Conservation (phyloP, 2,113 vertebrate genomes). For the Psilopogon haemacephalus region DNA sequence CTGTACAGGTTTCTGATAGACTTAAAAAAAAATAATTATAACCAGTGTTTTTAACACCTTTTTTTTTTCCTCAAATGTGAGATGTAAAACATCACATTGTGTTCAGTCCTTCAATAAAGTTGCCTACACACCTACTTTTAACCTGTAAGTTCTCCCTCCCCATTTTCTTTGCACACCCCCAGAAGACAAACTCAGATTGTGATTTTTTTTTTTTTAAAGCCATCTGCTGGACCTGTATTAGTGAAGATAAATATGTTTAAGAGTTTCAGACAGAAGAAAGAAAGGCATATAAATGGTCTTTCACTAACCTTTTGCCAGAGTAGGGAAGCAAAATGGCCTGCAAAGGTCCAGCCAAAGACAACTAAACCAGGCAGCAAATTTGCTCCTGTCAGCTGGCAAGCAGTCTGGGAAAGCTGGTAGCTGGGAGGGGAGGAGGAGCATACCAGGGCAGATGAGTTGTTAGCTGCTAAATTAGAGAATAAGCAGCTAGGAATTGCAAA, state of each 20-base stretch:
- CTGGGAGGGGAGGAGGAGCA: background rate
- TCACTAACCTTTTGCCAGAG: slow-evolving; percentile 40
- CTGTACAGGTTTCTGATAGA: background rate
- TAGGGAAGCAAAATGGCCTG: background rate
- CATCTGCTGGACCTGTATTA: background rate
- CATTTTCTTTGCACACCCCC: background rate
- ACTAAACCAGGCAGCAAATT: background rate
- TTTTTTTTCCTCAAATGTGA: background rate
- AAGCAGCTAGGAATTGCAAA: slow-evolving; percentile 42
- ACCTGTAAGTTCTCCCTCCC: background rate
- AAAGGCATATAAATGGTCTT: background rate
- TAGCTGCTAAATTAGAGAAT: background rate
- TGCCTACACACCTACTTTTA: background rate
- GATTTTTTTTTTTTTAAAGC: background rate
- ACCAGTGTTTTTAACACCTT: background rate
- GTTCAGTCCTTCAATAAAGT: slow-evolving; percentile 12
- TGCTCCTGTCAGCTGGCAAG: background rate
- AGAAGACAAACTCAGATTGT: background rate
- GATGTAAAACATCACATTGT: background rate
- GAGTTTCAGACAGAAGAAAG: background rate
- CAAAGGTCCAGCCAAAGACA: background rate
- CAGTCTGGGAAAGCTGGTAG: background rate
- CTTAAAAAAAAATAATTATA: slow-evolving; percentile 39
- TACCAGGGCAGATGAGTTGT: background rate
- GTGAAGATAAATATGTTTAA: background rate